phyloP scores from a whole-genome alignment of 53 echinoderm and acorn worm genomes.

The Crossaster papposus region DNA sequence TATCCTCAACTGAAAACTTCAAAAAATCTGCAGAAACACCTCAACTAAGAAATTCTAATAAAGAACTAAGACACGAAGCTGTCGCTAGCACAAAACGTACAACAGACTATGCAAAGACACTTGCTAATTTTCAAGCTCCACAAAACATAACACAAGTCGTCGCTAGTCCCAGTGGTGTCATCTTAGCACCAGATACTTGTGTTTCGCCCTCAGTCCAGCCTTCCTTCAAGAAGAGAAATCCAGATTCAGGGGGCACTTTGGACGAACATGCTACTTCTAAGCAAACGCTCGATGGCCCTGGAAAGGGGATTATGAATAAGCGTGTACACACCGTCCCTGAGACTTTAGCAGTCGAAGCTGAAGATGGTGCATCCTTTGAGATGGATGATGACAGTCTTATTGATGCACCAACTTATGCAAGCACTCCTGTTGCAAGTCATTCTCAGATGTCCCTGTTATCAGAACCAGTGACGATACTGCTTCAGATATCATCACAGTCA shows the following conservation, averaged over 20 bases:
- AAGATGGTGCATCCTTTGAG: not conserved
- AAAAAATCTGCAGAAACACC: not conserved
- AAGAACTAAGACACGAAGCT: not conserved
- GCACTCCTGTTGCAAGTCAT: slow-evolving; percentile 40
- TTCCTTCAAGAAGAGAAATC: not conserved
- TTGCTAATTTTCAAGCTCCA: not conserved
- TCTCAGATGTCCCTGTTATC: not conserved
- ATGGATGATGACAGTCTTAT: slow-evolving; percentile 12
- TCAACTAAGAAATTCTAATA: not conserved
- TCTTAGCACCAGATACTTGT: slow-evolving; percentile 48
- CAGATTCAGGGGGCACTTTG: not conserved
- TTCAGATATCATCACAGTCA: not conserved
- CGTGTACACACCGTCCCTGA: slow-evolving; percentile 25
- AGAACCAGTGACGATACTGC: not conserved
- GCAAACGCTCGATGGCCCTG: not conserved
- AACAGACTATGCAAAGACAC: not conserved
- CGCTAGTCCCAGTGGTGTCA: not conserved
- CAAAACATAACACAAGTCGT: not conserved
- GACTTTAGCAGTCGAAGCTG: slow-evolving; percentile 19
- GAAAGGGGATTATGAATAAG: not conserved
- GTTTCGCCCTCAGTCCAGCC: slow-evolving; percentile 17
- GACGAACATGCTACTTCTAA: not conserved
- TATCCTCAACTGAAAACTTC: not conserved
- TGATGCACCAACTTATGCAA: slow-evolving; percentile 40
- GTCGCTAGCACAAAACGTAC: too few species aligned